Conservation (phyloP, 2,888 invertebrate genomes). For the Seira musarum region DNA sequence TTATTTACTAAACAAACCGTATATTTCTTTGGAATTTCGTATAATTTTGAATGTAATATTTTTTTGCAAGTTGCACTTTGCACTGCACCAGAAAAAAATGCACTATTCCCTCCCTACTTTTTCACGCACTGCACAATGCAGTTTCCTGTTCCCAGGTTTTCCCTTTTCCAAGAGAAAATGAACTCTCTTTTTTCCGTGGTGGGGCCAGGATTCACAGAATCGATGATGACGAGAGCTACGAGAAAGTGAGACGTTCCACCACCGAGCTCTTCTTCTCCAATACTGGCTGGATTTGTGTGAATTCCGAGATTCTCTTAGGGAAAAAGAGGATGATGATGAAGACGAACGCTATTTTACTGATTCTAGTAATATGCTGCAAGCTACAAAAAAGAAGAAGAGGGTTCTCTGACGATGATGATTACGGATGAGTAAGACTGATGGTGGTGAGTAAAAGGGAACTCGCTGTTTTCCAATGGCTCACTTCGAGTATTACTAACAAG, state of each 20-base stretch:
- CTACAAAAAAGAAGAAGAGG: not conserved
- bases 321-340: conserved; percentile 12
- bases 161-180: not conserved
- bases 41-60: not conserved
- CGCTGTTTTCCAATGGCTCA: not conserved
- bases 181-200: conserved; percentile 9
- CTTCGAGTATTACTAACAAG: conserved; percentile 4
- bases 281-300: not conserved
- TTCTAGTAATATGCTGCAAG: too few species aligned
- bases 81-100: conserved; percentile 1
- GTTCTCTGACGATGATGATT: conserved; percentile 1
- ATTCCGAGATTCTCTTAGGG: not conserved
- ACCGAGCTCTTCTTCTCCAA: not conserved
- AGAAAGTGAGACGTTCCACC: not conserved
- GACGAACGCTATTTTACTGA: not conserved
- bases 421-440: conserved; percentile 9
- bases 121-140: not conserved
- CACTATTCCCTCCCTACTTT: conserved; percentile 1
- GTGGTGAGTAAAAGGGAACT: conserved; percentile 19
- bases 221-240: conserved; percentile 10
- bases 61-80: conserved; percentile 14
- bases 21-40: not conserved
- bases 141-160: not conserved
- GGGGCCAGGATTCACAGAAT: not conserved
- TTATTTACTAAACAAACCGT: too few species aligned